Conservation (phyloP, 1,140 invertebrate species). For the Panagrolaimus sp. region DNA sequence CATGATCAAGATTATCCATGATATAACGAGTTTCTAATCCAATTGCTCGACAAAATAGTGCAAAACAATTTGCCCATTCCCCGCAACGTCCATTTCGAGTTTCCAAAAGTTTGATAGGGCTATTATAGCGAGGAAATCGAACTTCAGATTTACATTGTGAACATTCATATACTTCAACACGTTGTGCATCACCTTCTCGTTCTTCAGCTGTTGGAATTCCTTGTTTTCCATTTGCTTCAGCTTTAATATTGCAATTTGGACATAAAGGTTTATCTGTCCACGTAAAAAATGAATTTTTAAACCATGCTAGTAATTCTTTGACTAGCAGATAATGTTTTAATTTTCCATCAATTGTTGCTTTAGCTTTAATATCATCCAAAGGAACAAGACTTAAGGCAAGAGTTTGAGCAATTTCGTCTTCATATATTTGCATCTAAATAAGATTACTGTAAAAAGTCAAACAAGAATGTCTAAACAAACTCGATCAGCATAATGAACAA, state of each 20-base stretch:
- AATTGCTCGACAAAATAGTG: conserved; percentile 74
- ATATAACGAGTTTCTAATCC: conserved; percentile 71
- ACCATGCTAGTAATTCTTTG: conserved; percentile 43
- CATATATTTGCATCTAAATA: conserved; percentile 39
- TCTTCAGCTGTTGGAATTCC: conserved; percentile 34
- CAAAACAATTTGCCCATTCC: conserved; percentile 93
- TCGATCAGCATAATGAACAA: conserved; percentile 2
- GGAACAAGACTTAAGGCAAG: conserved; percentile 49
- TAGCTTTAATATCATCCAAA: conserved; percentile 25
- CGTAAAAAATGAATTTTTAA: conserved; percentile 46
- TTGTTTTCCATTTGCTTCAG: not conserved
- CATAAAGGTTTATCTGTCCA: conserved; percentile 49
- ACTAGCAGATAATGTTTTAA: conserved; percentile 30
- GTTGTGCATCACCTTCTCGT: conserved; percentile 21
- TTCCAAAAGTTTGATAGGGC: conserved; percentile 68
- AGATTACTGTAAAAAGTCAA: conserved; percentile 7
- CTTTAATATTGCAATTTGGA: conserved; percentile 24
- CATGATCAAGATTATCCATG: conserved; percentile 74
- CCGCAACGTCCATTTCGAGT: conserved; percentile 78
- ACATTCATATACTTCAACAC: conserved; percentile 49
- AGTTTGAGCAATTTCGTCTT: conserved; percentile 42
- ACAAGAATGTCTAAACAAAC: conserved; percentile 14
- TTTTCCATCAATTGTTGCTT: conserved; percentile 27
- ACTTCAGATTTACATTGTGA: conserved; percentile 28
- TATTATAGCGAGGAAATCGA: conserved; percentile 63